Evolutionary conservation across 2,797 vertebrate species (phyloP), one percentile per base, ranked within the genome.

Genomic region (Premnoplex brunnescens): DNA sequence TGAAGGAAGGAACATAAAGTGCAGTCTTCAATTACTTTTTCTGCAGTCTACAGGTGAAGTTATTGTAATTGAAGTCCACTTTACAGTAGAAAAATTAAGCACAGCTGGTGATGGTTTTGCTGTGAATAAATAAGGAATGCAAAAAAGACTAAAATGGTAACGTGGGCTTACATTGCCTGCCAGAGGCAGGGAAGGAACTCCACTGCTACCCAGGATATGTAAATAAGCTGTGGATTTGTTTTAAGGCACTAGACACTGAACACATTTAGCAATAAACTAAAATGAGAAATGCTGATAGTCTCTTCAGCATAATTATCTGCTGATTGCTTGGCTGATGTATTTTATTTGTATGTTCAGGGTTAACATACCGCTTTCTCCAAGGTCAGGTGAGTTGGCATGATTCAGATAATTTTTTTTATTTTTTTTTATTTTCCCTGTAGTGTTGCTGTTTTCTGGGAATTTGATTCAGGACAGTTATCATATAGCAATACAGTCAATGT

Each of bases 61-160:
- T 91, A 92, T 95, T 95, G 68, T 28, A 69, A 37, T 30, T 85
- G 71, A 95, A 92, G 93, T 92, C 93, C 87, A 91, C 84, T 91
- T 92, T 82, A 64, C 32, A 67, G 26, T 60, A 84, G 77, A 75
- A 91, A 94, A 93, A 93, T 91, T 36, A 91, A 83, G 64, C 87
- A 89, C 89, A 94, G 73, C 60, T 91, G 89, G 23, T 51, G 43
- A 48, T 67, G 12, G 39, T 24, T 93, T 85, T 82, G 64, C 67
- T 85, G 52, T 81, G 58, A 67, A 84, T 86, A 86, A 91, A 86
- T 72, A 78, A 81, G n/a, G 80, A 81, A 90, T 72, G 49, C 26
- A 83, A 64, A 69, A 49, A 90, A 60, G 28, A 48, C 41, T 67
- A 34, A 81, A 86, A 64, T 0, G 8, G 49, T 68, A 54, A 44